Percentiles rank a stretch among this genome's conserved stretches.
These are phyloP conservation scores for Numenius phaeopus DNA, from an alignment of 2,797 vertebrate genomes.

Conservation along the genomic window DNA sequence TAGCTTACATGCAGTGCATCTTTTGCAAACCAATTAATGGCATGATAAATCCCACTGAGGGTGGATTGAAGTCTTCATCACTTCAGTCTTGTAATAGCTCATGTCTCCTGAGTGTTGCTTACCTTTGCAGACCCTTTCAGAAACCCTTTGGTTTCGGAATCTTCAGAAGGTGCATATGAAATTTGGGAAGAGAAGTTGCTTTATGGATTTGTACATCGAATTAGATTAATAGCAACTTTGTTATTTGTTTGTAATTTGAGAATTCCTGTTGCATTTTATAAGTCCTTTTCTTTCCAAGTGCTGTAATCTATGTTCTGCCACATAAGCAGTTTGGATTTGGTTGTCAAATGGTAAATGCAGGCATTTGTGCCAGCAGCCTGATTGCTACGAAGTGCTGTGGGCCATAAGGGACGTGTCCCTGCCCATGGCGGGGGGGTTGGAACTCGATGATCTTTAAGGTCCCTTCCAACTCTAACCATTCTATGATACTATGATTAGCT, in stretches of 20 bases:
- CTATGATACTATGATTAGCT: not conserved
- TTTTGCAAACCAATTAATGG: not conserved
- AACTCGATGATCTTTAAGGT: no score
- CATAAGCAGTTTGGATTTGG: slow-evolving; percentile 73
- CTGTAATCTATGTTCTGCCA: slow-evolving; percentile 31
- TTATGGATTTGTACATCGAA: not conserved
- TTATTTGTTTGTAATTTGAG: not conserved
- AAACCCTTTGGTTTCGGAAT: not conserved
- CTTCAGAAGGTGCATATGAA: not conserved
- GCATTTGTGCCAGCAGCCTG: slow-evolving; percentile 77
- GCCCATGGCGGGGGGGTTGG: no score
- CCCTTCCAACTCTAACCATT: no score
- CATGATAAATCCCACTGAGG: not conserved
- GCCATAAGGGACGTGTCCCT: not conserved
- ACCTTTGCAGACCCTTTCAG: not conserved
- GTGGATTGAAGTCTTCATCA: not conserved
- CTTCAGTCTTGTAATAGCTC: not conserved
- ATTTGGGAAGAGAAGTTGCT: not conserved
- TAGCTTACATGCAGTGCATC: not conserved
- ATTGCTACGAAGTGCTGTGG: slow-evolving; percentile 6
- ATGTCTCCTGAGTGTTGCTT: not conserved
- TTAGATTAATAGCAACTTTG: not conserved
- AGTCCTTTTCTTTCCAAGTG: not conserved
- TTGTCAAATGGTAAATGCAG: slow-evolving; percentile 67
- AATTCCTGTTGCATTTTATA: not conserved